Evolutionary conservation across 1,140 invertebrate species (phyloP).

Genomic region (Formica exsecta): DNA sequence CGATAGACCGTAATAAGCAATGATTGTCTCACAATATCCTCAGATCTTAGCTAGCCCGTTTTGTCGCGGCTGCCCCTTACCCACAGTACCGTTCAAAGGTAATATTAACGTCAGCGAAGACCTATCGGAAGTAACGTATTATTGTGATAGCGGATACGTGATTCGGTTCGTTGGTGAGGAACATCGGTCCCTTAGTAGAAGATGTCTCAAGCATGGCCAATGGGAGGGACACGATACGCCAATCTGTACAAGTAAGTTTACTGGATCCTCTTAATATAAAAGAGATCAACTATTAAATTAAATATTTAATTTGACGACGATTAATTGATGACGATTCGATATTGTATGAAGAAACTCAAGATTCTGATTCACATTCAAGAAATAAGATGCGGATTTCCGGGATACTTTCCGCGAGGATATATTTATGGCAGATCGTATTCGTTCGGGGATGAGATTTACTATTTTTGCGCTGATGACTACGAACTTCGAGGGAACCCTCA

Average conservation of each 20-base stretch:
- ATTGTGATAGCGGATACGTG: conserved; percentile 80
- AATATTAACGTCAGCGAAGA: conserved; percentile 80
- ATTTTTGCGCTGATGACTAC: conserved; percentile 87
- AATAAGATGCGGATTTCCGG: conserved; percentile 88
- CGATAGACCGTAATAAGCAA: background rate
- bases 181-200: conserved; percentile 75
- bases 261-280: background rate
- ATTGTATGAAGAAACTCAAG: background rate
- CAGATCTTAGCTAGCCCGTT: conserved; percentile 85
- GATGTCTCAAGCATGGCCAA: conserved; percentile 85
- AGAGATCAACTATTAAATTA: no score
- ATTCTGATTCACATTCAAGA: conserved; percentile 60
- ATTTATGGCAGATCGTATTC: conserved; percentile 86
- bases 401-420: conserved; percentile 87
- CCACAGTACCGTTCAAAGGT: conserved; percentile 84
- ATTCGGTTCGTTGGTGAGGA: conserved; percentile 84
- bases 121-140: conserved; percentile 79
- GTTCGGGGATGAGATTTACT: conserved; percentile 87
- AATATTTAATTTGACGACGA: no score
- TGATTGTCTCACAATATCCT: background rate
- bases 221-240: conserved; percentile 86
- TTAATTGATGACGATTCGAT: background rate
- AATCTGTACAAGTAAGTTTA: conserved; percentile 86
- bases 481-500: conserved; percentile 84
- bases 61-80: conserved; percentile 87